Base-by-base conservation (phyloP, 2,113 vertebrate genomes). In the Falcunculus frontatus region DNA sequence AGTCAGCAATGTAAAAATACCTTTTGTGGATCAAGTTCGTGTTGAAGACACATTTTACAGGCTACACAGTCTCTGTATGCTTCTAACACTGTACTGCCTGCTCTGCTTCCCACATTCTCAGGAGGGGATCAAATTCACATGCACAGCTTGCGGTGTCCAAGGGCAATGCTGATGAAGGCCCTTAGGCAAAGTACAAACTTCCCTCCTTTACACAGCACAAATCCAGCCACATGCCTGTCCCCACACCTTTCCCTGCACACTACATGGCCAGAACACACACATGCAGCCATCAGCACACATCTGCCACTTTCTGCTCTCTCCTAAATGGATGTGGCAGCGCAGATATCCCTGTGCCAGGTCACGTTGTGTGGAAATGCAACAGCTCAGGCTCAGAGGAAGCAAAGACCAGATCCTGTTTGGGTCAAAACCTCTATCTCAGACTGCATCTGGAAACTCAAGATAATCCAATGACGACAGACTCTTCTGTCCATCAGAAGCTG, bases 321-420 rank as follows among this genome's bases (percentile, higher is more conserved):
- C 64, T 42, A 44, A 70, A 77, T 1, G 6, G 50, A 52, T 0
- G 0, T 3, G 18, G 37, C 50, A 62, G n/a, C 0, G 0, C 21
- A 33, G 35, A 41, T 4, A 50, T 11, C 23, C 52, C 47, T 32
- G 15, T 7, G 4, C 27, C 3, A 2, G 42, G 7, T 52, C 60
- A 73, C 12, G 13, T 4, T 4, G 1, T 12, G 32, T 70, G 42
- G 42, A 87, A 90, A 70, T 15, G 22, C 49, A 78, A 42, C 30
- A 56, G 50, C 37, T 70, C 75, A 67, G 56, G 23, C n/a, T 62
- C 29, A 69, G 56, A 69, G 35, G 30, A 53, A 68, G 23, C 16
- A 74, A 74, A 79, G 16, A 52, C 6, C 27, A 41, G 57, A 42
- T 20, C 67, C 6, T 53, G 11, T 65, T 67, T 84, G 16, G 18